phyloP scores from a whole-genome alignment of 2,797 vertebrate genomes.

The Urophycis tenuis region DNA sequence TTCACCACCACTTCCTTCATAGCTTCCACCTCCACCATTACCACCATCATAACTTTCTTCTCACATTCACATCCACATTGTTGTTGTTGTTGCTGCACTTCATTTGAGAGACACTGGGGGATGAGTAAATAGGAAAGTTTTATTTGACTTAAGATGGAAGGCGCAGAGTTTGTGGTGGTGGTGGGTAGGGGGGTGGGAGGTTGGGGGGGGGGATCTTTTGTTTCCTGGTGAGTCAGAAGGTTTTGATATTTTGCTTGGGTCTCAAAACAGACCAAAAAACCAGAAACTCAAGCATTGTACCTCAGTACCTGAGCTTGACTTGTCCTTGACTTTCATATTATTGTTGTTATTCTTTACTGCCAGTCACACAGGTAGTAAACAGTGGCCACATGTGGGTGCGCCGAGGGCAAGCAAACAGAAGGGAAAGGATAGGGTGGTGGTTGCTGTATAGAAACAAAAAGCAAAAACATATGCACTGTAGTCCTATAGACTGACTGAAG shows the following conservation, averaged over 20 bases:
- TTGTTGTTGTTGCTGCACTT: background rate
- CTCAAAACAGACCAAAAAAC: background rate
- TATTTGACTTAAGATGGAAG: background rate
- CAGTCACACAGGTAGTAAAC: slow-evolving; percentile 30
- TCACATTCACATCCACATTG: background rate
- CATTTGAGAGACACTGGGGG: background rate
- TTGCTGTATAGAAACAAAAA: slow-evolving; percentile 12
- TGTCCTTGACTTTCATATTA: background rate
- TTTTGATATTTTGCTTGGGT: slow-evolving; percentile 24
- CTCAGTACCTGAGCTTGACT: slow-evolving; percentile 15
- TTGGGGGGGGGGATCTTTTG: background rate
- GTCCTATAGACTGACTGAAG: background rate
- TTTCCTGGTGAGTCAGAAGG: background rate
- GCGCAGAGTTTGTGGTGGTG: background rate
- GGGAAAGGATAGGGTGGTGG: background rate
- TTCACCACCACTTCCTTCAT: background rate
- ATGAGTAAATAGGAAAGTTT: background rate
- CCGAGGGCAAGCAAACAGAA: slow-evolving; percentile 26
- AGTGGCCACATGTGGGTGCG: slow-evolving; percentile 7
- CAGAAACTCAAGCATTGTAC: slow-evolving; percentile 23
- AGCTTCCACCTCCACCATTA: too few species aligned
- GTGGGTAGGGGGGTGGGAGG: background rate
- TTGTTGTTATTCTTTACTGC: slow-evolving; percentile 34
- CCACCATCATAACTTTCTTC: too few species aligned
- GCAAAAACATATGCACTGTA: background rate